Evolutionary conservation across 2,888 invertebrate species (phyloP), one percentile per base, ranked within the genome.

Genomic region (Malthinus flaveolus): DNA sequence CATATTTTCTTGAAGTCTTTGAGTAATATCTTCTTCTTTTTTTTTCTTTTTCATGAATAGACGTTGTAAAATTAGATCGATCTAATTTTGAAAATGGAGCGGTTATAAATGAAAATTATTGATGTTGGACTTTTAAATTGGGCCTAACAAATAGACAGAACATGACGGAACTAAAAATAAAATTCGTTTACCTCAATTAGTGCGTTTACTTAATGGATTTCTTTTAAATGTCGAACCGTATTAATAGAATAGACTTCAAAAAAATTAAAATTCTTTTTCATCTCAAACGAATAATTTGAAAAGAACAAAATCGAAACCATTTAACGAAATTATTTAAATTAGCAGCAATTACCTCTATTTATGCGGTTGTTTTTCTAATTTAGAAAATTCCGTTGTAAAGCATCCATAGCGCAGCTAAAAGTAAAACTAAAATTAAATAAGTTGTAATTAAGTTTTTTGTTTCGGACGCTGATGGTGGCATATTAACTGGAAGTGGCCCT

Each of bases 401-500:
- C 36, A 87, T 78, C 85, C 87, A 89, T 49, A 89, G 81, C 55
- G 85, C 82, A 69, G 86, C 82, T 53, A 89, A 80, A 36, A 89
- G 80, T 39, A 86, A 79, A 68, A 87, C 83, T 75, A 89, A 78
- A 75, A 89, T 88, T 69, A 86, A 77, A 73, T 88, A 89, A 66
- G 89, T 89, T 73, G 87, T 86, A 71, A 88, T 80, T 64, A 89
- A 82, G 76, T 83, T 88, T 63, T 83, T 83, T 59, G 87, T 84
- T 80, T 89, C 88, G 32, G 23, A 47, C 7, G 55, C 48, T 45
- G 51, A 50, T 15, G 31, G 23, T 47, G 44, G 51, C 32, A 49
- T 49, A 34, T 55, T 35, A 47, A 34, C 9, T 42, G 12, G 39
- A 52, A 12, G 8, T 32, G 23, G 13, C 11, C 42, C 55, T 56